Base-by-base conservation (phyloP, 1,140 invertebrate genomes). In the Diabrotica virgifera region DNA sequence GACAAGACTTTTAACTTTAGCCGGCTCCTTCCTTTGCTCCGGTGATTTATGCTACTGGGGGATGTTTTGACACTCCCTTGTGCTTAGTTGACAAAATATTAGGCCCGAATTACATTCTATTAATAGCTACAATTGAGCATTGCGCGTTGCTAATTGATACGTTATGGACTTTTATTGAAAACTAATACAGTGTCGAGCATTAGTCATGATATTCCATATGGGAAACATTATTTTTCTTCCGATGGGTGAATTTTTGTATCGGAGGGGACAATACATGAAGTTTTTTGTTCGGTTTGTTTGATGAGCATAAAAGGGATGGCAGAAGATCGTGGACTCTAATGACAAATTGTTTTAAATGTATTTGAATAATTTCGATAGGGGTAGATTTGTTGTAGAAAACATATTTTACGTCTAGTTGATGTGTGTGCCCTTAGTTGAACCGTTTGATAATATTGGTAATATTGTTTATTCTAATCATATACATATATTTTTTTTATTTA, bases 11-110 rank as follows among this genome's bases (percentile, higher is more conserved):
- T 62, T 52, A 62, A 62, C 60, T 62, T 62, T 62, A 62, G 14
- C 12, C 11, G 58, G 24, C 52, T 12, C 12, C 12, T 62, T 62
- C 52, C 12, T 12, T 53, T 35, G 11, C 51, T 13, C 60, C 12
- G 38, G n/a, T 62, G 60, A 62, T 62, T 62, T 62, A 62, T 62
- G 40, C 58, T 54, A 62, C 37, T 54, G 52, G 52, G 60, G 63
- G 57, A 57, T 67, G 62, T 70, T 68, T 38, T 68, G 68, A 70
- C 68, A 70, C 68, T 62, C 68, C 68, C 68, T 62, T 66, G 12
- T 70, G 68, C 68, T 70, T 70, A 70, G 64, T 70, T 70, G 68
- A 70, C 68, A 70, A 70, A 70, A 70, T 67, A 70, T 70, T 55
- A 63, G 40, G 52, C 57, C 63, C 7, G 53, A 70, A 67, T 67